These are phyloP conservation scores for Halcyon leucocephala DNA, from an alignment of 2,797 vertebrate species.

Conservation along the genomic window DNA sequence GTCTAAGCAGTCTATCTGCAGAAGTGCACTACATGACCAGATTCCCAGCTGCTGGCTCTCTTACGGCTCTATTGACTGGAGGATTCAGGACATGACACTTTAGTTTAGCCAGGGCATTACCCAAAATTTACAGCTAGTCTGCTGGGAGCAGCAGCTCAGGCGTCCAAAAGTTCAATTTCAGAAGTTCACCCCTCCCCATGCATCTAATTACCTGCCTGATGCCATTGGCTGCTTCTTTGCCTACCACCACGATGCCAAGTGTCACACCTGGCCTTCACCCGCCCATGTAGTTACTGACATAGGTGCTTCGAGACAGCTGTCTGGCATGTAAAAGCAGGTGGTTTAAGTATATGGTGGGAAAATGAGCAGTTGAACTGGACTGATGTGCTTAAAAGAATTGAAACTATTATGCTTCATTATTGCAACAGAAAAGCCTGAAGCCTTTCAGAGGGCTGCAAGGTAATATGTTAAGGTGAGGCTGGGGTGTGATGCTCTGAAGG, in stretches of 20 bases:
- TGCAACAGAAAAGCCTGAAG: neutral
- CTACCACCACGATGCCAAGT: rapidly evolving
- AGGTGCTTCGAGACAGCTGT: neutral
- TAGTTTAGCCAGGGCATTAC: neutral
- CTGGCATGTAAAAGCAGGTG: neutral
- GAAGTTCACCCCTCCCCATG: rapidly evolving
- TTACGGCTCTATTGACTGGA: neutral
- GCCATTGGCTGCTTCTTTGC: neutral
- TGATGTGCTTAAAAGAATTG: neutral
- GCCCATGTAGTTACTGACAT: neutral
- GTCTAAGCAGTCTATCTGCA: neutral
- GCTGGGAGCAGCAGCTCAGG: neutral
- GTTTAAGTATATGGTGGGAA: neutral
- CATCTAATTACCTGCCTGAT: neutral
- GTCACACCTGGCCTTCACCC: neutral
- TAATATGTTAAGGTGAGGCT: neutral
- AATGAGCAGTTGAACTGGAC: neutral
- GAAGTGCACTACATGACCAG: rapidly evolving
- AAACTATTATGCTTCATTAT: neutral
- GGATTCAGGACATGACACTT: neutral
- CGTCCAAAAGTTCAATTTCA: neutral
- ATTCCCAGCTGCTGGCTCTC: neutral
- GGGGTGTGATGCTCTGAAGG: neutral
- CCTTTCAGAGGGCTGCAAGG: neutral
- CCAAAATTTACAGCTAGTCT: neutral